Percentiles rank a stretch among this genome's conserved stretches.
Conservation (phyloP, 53 echinoderm and acorn worm species). For the Antedon mediterranea region DNA sequence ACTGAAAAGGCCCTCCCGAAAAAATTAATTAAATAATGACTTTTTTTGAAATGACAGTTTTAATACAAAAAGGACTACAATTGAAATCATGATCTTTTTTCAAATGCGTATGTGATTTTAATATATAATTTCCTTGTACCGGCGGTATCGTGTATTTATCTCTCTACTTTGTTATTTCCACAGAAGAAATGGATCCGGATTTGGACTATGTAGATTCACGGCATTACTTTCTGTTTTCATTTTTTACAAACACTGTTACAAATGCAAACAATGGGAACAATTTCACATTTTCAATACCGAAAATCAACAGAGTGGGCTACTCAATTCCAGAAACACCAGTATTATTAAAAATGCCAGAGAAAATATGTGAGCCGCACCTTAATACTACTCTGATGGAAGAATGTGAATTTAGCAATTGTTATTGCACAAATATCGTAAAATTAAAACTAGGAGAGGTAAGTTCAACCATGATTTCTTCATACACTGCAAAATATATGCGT, state of each 20-base stretch:
- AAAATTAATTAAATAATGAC: too few species aligned
- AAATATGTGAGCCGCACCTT: not conserved
- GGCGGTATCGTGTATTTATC: too few species aligned
- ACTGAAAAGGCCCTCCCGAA: too few species aligned
- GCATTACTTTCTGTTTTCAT: not conserved
- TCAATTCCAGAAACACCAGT: not conserved
- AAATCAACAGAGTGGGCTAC: not conserved
- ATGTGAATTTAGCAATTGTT: not conserved
- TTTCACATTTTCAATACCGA: not conserved
- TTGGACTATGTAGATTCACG: not conserved
- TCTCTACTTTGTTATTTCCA: too few species aligned
- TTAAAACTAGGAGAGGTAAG: not conserved
- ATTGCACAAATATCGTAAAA: not conserved
- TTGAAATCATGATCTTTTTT: too few species aligned
- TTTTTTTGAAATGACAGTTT: too few species aligned
- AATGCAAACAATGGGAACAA: not conserved
- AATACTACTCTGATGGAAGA: not conserved
- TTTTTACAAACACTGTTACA: not conserved
- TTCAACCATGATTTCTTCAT: too few species aligned
- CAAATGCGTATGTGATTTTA: too few species aligned
- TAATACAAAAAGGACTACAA: too few species aligned
- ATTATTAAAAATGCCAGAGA: not conserved
- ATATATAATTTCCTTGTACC: too few species aligned
- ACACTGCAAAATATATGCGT: too few species aligned
- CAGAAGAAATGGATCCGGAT: not conserved